A percentile compares a stretch with the other conserved stretches of the same genome.
Evolutionary conservation across 2,888 invertebrate species (phyloP).

Genomic region (Xylocampa areola): DNA sequence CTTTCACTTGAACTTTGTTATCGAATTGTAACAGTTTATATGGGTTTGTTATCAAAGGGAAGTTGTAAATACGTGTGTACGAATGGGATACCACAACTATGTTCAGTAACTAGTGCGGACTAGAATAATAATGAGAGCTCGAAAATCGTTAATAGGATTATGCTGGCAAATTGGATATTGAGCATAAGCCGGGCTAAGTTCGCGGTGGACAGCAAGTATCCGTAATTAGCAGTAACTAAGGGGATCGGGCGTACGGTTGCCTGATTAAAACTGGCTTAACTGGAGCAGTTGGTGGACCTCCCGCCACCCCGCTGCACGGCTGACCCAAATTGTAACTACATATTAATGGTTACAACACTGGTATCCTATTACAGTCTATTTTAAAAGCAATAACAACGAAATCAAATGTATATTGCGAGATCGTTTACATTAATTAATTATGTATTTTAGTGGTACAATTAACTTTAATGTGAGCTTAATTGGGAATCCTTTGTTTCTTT

Average conservation of each 20-base stretch:
- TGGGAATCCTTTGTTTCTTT: slow-evolving; percentile 27
- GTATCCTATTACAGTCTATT: slow-evolving; percentile 43
- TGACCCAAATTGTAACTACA: slow-evolving; percentile 68
- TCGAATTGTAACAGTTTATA: slow-evolving; percentile 47
- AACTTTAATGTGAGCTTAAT: slow-evolving; percentile 41
- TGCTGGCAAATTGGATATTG: slow-evolving; percentile 84
- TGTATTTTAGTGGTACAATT: slow-evolving; percentile 44
- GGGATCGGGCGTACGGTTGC: slow-evolving; percentile 69
- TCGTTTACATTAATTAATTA: slow-evolving; percentile 52
- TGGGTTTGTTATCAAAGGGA: slow-evolving; percentile 51
- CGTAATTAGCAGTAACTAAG: slow-evolving; percentile 87
- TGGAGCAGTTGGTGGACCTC: slow-evolving; percentile 50
- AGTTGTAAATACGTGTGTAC: slow-evolving; percentile 46
- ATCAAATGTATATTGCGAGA: slow-evolving; percentile 36
- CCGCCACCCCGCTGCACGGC: slow-evolving; percentile 50
- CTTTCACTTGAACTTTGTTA: slow-evolving; percentile 53
- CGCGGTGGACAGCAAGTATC: slow-evolving; percentile 82
- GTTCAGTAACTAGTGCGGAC: slow-evolving; percentile 45
- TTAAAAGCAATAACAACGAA: slow-evolving; percentile 52
- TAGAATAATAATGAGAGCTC: slow-evolving; percentile 74
- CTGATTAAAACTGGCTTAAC: slow-evolving; percentile 83
- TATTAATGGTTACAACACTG: slow-evolving; percentile 50
- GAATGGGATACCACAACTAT: slow-evolving; percentile 33
- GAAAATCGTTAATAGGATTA: slow-evolving; percentile 85
- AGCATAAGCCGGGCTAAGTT: slow-evolving; percentile 81